Evolutionary conservation across 2,797 vertebrate genomes (phyloP).

Genomic region (Anguilla obscura): DNA sequence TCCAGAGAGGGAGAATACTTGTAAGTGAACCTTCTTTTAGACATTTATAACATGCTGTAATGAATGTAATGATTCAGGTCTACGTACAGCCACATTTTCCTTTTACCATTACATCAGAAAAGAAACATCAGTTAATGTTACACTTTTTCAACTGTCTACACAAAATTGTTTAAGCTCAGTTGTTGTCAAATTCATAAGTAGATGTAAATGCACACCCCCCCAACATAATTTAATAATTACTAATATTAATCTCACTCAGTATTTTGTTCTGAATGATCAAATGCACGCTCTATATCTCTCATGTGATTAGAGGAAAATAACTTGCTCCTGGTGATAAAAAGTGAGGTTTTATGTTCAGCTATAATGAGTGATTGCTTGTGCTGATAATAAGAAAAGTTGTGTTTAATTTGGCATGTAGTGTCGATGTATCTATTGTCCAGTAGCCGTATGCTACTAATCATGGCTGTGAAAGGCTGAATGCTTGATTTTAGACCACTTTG

Average conservation of each 20-base stretch:
- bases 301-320: not conserved
- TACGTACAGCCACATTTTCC: not conserved
- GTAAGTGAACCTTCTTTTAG: slow-evolving; percentile 66
- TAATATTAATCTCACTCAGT: not conserved
- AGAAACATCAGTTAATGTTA: not conserved
- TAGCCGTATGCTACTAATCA: not conserved
- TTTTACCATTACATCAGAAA: not conserved
- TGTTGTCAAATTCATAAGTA: not conserved
- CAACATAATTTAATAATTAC: not conserved
- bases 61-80: not conserved
- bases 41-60: not conserved
- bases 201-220: not conserved
- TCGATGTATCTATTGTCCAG: not conserved
- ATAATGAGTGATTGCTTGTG: not conserved
- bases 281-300: not conserved
- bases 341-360: not conserved
- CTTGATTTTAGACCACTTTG: not conserved
- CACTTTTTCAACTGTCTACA: not conserved
- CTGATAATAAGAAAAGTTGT: not conserved
- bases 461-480: not conserved
- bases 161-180: not conserved
- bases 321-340: not conserved
- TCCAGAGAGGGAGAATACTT: slow-evolving; percentile 67
- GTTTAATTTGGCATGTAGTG: not conserved
- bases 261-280: not conserved